phyloP scores from a whole-genome alignment of 2,113 vertebrate species.

The Thamnaconus septentrionalis region DNA sequence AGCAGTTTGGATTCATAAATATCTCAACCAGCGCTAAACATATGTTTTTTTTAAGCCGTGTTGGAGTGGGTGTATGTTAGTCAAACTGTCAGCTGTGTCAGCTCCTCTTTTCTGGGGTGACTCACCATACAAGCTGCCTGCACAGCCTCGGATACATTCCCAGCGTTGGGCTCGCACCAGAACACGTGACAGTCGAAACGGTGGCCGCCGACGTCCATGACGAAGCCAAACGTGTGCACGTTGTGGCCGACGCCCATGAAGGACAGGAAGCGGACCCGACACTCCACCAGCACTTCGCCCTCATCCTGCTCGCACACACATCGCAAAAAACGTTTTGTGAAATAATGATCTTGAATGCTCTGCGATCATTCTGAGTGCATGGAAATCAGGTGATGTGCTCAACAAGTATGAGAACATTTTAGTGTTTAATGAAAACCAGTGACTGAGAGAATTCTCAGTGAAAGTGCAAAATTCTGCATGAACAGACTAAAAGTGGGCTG shows the following conservation, averaged over 20 bases:
- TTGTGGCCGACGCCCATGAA: conserved; percentile 97
- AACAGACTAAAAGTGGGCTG: too few species aligned
- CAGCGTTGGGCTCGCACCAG: conserved; percentile 97
- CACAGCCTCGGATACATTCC: conserved; percentile 92
- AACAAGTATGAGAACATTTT: background rate
- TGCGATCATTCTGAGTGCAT: background rate
- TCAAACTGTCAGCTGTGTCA: background rate
- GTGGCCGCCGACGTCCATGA: conserved; percentile 95
- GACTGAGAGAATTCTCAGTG: background rate
- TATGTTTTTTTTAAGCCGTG: too few species aligned
- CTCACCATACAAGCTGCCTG: conserved; percentile 99
- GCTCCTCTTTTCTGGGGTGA: background rate
- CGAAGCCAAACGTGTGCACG: conserved; percentile 91
- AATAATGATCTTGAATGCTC: too few species aligned
- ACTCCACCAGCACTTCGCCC: conserved; percentile 92
- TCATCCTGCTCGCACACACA: conserved; percentile 75
- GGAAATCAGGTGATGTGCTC: background rate
- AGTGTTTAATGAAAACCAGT: background rate
- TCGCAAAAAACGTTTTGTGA: too few species aligned
- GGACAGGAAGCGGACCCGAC: conserved; percentile 94
- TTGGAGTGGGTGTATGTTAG: background rate
- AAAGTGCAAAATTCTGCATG: background rate
- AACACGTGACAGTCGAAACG: conserved; percentile 94
- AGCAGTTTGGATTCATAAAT: too few species aligned
- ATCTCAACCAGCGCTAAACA: too few species aligned